Percentiles rank a stretch among this genome's conserved stretches.
These are phyloP conservation scores for Atrichornis clamosus DNA, from an alignment of 2,113 vertebrate species.

Conservation along the genomic window DNA sequence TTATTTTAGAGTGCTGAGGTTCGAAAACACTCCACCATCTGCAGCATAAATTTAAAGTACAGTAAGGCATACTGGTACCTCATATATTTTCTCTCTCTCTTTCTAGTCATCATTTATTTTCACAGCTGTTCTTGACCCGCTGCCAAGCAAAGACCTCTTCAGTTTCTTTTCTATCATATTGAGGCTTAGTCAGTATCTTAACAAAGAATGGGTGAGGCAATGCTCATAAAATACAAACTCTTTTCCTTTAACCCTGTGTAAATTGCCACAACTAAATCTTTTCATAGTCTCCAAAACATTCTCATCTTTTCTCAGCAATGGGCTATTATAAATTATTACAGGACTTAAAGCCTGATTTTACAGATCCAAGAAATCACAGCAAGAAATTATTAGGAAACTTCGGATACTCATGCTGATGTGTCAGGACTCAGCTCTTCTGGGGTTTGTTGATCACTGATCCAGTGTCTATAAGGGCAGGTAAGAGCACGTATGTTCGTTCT, in stretches of 20 bases:
- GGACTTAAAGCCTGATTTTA: background rate
- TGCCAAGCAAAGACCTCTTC: constrained; percentile 61
- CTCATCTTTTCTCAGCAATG: background rate
- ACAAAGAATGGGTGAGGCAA: background rate
- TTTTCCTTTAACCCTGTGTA: constrained; percentile 23
- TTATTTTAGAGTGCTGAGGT: constrained; percentile 53
- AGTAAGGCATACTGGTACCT: constrained; percentile 44
- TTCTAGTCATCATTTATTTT: constrained; percentile 63
- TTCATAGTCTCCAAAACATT: background rate
- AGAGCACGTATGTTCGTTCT: background rate
- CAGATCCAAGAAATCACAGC: background rate
- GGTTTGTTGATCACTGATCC: background rate
- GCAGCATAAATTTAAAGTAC: constrained; percentile 59
- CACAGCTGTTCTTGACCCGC: constrained; percentile 54
- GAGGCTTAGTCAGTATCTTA: constrained; percentile 27
- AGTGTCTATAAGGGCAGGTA: background rate
- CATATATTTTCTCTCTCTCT: constrained; percentile 47
- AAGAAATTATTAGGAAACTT: background rate
- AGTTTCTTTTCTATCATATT: constrained; percentile 33
- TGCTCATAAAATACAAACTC: background rate
- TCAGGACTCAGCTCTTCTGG: background rate
- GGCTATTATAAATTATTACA: background rate
- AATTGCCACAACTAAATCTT: background rate
- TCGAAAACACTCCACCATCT: constrained; percentile 39
- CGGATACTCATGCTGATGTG: background rate